Percentiles rank a stretch among this genome's conserved stretches.
phyloP scores from a whole-genome alignment of 2,888 invertebrate species.

The Geotrupes spiniger region DNA sequence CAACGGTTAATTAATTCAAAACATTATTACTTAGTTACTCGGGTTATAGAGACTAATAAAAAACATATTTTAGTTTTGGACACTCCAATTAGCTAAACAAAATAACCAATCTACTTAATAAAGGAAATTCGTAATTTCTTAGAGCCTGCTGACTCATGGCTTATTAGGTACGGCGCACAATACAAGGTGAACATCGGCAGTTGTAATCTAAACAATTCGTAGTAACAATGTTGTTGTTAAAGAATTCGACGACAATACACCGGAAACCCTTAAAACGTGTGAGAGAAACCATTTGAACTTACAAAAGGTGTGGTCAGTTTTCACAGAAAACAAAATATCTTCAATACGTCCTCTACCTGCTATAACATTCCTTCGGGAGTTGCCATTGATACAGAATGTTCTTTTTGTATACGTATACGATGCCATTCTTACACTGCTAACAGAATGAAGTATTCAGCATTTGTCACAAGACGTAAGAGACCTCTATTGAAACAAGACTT shows the following conservation, averaged over 20 bases:
- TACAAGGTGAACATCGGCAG: slow-evolving; percentile 44
- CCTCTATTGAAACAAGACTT: slow-evolving; percentile 31
- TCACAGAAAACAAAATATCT: slow-evolving; percentile 49
- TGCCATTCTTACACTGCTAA: slow-evolving; percentile 32
- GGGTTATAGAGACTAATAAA: too few relatives aligned
- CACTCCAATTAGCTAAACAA: too few relatives aligned
- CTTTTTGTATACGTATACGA: slow-evolving; percentile 39
- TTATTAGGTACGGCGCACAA: slow-evolving; percentile 36
- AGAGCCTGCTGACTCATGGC: slow-evolving; percentile 39
- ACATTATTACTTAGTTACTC: too few relatives aligned
- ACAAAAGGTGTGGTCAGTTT: slow-evolving; percentile 53
- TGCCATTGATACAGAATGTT: slow-evolving; percentile 49
- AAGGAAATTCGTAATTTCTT: background rate
- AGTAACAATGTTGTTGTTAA: slow-evolving; percentile 46
- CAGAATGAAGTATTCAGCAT: slow-evolving; percentile 40
- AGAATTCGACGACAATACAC: slow-evolving; percentile 48
- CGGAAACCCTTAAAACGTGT: slow-evolving; percentile 51
- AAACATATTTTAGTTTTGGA: too few relatives aligned
- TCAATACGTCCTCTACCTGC: slow-evolving; percentile 38
- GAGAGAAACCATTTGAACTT: slow-evolving; percentile 46
- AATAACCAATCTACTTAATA: too few relatives aligned
- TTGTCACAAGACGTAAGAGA: slow-evolving; percentile 38
- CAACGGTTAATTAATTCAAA: too few relatives aligned
- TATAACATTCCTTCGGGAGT: slow-evolving; percentile 45
- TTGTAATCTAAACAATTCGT: slow-evolving; percentile 47